A percentile compares a stretch with the other conserved stretches of the same genome.
Evolutionary conservation across 1,140 invertebrate species (phyloP).

Genomic region (Maniola jurtina): DNA sequence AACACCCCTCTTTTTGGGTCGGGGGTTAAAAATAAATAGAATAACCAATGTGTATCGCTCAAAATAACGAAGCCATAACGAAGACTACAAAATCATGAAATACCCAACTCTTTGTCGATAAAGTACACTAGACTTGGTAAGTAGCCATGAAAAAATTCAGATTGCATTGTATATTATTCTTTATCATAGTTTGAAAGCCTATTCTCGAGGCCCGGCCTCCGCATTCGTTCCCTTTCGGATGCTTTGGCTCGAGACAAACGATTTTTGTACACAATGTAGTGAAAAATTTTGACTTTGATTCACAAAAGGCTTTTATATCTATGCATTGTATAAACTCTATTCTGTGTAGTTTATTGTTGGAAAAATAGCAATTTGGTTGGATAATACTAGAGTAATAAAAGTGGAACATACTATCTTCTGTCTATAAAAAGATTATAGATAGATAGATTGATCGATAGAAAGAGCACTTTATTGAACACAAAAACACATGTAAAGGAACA

Average conservation of each 20-base stretch:
- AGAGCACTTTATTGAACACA: no score
- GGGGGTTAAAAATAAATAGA: no score
- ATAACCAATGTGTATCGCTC: no score
- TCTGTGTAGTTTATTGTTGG: conserved; percentile 11
- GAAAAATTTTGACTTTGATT: conserved; percentile 12
- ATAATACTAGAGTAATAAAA: neutral
- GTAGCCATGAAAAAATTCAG: neutral
- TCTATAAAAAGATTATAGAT: no score
- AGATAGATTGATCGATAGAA: no score
- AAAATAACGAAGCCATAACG: no score
- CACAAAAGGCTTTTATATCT: conserved; percentile 13
- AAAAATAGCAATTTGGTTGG: conserved; percentile 8
- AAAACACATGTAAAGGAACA: no score
- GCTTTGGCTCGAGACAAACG: conserved; percentile 8
- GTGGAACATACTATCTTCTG: neutral
- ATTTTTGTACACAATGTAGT: conserved; percentile 11
- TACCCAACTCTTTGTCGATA: no score
- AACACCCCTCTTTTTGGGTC: no score
- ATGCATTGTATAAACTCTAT: conserved; percentile 12
- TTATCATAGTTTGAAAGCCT: conserved; percentile 9
- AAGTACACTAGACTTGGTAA: neutral
- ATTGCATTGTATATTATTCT: conserved; percentile 3
- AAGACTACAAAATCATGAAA: no score
- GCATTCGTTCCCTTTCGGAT: conserved; percentile 3
- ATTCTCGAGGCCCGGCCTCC: neutral